These are phyloP conservation scores for Monochamus saltuarius DNA, from an alignment of 1,140 invertebrate genomes.

Conservation along the genomic window DNA sequence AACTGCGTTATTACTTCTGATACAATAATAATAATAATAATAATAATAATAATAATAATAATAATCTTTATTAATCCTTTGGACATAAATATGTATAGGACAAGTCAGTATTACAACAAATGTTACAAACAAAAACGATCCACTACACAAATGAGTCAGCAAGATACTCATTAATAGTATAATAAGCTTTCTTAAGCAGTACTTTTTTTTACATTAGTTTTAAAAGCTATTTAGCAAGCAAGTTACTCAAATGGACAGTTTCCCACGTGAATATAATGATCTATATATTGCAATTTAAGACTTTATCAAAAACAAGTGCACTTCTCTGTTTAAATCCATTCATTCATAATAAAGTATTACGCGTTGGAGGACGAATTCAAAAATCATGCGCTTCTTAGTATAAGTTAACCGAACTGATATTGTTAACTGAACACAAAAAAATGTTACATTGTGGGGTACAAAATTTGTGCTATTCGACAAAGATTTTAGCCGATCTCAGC, in stretches of 20 bases:
- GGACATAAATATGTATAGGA: too few relatives aligned
- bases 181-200: too few relatives aligned
- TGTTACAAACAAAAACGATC: too few relatives aligned
- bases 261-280: slow-evolving; percentile 6
- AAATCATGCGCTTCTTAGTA: slow-evolving; percentile 18
- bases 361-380: slow-evolving; percentile 24
- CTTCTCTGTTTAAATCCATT: slow-evolving; percentile 23
- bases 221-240: slow-evolving; percentile 4
- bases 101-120: too few relatives aligned
- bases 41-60: slow-evolving; percentile 19
- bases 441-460: slow-evolving; percentile 40
- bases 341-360: slow-evolving; percentile 22
- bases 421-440: slow-evolving; percentile 37
- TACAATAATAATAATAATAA: too few relatives aligned
- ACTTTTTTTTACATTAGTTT: too few relatives aligned
- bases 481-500: slow-evolving; percentile 38
- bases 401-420: slow-evolving; percentile 25
- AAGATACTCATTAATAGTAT: too few relatives aligned
- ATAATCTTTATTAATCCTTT: neutral
- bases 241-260: slow-evolving; percentile 9
- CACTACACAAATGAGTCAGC: too few relatives aligned
- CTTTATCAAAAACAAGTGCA: neutral
- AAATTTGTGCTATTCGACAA: slow-evolving; percentile 6
- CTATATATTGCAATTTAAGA: neutral
- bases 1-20: too few relatives aligned